Evolutionary conservation across 2,113 vertebrate species (phyloP).

Genomic region (Megalops atlanticus): DNA sequence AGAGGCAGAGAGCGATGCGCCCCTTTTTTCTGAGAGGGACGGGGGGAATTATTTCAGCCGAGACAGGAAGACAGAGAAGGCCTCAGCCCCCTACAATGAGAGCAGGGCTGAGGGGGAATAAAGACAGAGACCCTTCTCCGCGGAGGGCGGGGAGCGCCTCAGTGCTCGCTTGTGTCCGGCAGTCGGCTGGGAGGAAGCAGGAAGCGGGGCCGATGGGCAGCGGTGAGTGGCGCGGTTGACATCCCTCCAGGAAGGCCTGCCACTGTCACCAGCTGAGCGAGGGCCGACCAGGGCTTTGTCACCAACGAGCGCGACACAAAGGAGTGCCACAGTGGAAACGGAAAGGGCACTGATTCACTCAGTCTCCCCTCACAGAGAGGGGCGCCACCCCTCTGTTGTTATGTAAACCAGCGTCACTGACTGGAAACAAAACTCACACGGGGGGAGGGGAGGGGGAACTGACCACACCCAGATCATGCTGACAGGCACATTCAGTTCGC

Average conservation of each 20-base stretch:
- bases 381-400: neutral
- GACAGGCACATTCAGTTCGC: neutral
- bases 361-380: neutral
- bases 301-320: neutral
- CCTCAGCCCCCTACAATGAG: neutral
- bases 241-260: neutral
- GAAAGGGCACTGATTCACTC: neutral
- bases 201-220: too few species aligned
- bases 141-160: neutral
- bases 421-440: too few species aligned
- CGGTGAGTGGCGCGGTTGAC: neutral
- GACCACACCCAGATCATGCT: neutral
- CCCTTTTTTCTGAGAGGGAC: constrained; percentile 7
- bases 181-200: too few species aligned
- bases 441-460: too few species aligned
- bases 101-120: neutral
- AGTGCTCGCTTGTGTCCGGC: neutral
- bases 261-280: neutral
- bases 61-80: constrained; percentile 7
- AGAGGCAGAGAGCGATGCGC: neutral
- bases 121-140: neutral
- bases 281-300: neutral
- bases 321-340: too few species aligned
- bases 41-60: constrained; percentile 15
- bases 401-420: neutral